Conservation (phyloP, 2,888 invertebrate species). For the Drosophila limbata region DNA sequence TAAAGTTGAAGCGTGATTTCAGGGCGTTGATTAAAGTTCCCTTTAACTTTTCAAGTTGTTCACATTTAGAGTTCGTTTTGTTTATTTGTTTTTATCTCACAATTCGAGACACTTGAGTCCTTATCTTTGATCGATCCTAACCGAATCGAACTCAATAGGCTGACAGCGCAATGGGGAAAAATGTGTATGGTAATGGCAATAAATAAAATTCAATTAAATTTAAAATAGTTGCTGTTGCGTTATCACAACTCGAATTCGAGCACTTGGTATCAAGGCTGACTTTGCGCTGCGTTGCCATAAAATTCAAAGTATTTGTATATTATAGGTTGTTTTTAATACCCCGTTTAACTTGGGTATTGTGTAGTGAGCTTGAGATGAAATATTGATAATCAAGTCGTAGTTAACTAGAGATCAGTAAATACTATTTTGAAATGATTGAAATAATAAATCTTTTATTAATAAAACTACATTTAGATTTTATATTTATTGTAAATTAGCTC, state of each 20-base stretch:
- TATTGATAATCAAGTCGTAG: background rate
- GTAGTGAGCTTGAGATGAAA: background rate
- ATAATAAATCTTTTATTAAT: too few species aligned
- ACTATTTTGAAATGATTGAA: too few species aligned
- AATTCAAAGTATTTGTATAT: background rate
- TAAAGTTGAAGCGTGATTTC: slow-evolving; percentile 11
- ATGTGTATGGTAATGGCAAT: slow-evolving; percentile 61
- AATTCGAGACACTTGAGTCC: slow-evolving; percentile 29
- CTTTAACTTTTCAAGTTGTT: slow-evolving; percentile 18
- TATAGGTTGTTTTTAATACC: background rate
- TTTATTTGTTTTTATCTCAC: slow-evolving; percentile 13
- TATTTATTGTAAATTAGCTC: too few species aligned
- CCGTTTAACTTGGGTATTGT: background rate
- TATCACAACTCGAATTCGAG: slow-evolving; percentile 48
- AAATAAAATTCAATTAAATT: slow-evolving; percentile 62
- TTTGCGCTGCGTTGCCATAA: slow-evolving; percentile 3
- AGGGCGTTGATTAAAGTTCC: slow-evolving; percentile 9
- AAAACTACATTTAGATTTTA: too few species aligned
- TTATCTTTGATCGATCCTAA: slow-evolving; percentile 28
- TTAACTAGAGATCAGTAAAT: too few species aligned
- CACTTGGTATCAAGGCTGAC: slow-evolving; percentile 18
- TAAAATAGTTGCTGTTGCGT: slow-evolving; percentile 45
- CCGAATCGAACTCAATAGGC: slow-evolving; percentile 3
- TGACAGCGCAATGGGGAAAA: slow-evolving; percentile 18
- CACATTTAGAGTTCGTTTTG: background rate